A percentile compares a stretch with the other conserved stretches of the same genome.
Evolutionary conservation across 2,797 vertebrate genomes (phyloP).

Genomic region (Brotogeris chrysoptera): DNA sequence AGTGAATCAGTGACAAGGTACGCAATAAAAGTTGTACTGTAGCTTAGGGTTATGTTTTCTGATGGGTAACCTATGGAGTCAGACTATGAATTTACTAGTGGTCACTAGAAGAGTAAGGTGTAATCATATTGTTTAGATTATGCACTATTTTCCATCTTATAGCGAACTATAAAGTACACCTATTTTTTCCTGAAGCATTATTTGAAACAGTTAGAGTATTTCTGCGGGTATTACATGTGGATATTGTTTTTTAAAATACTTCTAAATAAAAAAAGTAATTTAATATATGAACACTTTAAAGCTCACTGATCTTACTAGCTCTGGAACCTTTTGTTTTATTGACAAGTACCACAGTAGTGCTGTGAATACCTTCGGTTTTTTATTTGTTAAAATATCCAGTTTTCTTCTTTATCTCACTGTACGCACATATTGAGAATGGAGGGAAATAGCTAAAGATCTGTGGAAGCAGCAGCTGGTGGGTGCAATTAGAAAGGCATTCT

Average conservation of each 20-base stretch:
- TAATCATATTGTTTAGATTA: slow-evolving; percentile 35
- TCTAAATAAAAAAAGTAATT: neutral
- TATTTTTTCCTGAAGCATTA: neutral
- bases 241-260: neutral
- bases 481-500: neutral
- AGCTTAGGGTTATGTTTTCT: neutral
- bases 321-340: neutral
- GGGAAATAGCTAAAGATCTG: neutral
- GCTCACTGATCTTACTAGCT: neutral
- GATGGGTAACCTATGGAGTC: neutral
- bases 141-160: neutral
- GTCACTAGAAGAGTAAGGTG: neutral
- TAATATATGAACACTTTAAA: neutral
- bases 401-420: neutral
- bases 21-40: neutral
- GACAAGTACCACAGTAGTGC: neutral
- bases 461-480: neutral
- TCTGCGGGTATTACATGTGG: neutral
- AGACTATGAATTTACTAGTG: neutral
- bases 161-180: neutral
- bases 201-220: neutral
- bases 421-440: neutral
- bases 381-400: neutral
- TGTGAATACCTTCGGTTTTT: neutral
- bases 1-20: neutral